Conservation (phyloP, 1,140 invertebrate genomes). For the Achatina immaculata region DNA sequence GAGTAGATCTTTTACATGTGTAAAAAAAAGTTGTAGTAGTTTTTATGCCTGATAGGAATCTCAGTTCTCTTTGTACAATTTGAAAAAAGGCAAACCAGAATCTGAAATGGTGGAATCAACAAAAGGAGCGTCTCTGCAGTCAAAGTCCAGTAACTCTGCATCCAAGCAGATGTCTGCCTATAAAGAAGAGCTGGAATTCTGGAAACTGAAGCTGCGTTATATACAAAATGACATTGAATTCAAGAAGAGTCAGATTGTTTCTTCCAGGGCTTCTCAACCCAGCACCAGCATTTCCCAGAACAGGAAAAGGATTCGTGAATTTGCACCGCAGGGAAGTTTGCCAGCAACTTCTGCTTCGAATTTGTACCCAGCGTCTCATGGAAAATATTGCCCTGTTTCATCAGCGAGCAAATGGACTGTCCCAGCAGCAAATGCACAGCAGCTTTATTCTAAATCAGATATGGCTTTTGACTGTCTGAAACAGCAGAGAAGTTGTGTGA, state of each 20-base stretch:
- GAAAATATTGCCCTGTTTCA: not conserved
- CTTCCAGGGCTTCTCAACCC: not conserved
- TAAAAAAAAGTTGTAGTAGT: no score
- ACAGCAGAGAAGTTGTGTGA: not conserved
- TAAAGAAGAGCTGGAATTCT: slow-evolving; percentile 16
- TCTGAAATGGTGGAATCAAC: not conserved
- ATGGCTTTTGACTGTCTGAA: not conserved
- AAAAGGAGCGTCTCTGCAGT: not conserved
- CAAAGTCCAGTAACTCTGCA: not conserved
- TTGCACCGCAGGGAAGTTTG: not conserved
- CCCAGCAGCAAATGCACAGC: not conserved
- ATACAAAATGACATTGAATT: slow-evolving; percentile 41
- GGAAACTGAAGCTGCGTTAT: slow-evolving; percentile 33
- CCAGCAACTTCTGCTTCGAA: not conserved
- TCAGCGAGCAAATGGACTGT: not conserved
- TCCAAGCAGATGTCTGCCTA: not conserved
- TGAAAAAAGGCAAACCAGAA: not conserved
- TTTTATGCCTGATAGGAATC: no score
- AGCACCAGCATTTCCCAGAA: not conserved
- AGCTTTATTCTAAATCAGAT: not conserved
- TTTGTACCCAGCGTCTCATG: not conserved
- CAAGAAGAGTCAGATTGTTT: slow-evolving; percentile 24
- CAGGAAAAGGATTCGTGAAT: not conserved
- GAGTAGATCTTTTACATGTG: no score
- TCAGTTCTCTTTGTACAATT: no score